Conservation (phyloP, 2,113 vertebrate genomes). For the Antigone vipio region DNA sequence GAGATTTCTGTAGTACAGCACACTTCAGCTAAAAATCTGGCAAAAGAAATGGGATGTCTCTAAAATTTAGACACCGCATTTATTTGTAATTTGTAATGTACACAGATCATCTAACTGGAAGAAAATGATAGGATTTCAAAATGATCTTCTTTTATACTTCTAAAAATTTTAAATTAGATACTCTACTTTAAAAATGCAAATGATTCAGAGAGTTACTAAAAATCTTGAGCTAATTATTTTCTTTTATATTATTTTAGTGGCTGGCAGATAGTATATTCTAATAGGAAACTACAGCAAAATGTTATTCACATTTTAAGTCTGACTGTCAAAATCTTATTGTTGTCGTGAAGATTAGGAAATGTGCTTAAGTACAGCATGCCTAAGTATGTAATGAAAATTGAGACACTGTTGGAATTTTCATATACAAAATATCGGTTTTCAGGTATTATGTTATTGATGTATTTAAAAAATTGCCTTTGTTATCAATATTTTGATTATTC, state of each 20-base stretch:
- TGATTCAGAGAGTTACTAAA: neutral
- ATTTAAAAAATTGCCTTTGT: neutral
- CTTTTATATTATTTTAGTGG: neutral
- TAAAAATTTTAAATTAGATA: neutral
- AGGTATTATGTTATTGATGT: neutral
- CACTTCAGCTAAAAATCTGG: neutral
- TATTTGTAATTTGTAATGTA: neutral
- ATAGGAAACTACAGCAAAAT: neutral
- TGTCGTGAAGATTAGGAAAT: neutral
- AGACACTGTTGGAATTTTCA: neutral
- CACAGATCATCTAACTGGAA: neutral
- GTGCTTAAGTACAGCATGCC: neutral
- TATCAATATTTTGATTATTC: neutral
- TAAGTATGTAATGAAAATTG: neutral
- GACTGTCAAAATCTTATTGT: neutral
- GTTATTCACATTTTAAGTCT: neutral
- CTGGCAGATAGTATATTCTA: neutral
- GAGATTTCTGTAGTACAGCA: neutral
- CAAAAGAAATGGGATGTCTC: neutral
- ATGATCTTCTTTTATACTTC: neutral
- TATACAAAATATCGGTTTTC: neutral
- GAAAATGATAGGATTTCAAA: neutral
- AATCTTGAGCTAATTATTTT: neutral
- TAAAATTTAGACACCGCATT: neutral
- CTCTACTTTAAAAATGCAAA: neutral